Percentiles rank a stretch among this genome's conserved stretches.
phyloP scores from a whole-genome alignment of 2,797 vertebrate genomes.

The Alosa sapidissima region DNA sequence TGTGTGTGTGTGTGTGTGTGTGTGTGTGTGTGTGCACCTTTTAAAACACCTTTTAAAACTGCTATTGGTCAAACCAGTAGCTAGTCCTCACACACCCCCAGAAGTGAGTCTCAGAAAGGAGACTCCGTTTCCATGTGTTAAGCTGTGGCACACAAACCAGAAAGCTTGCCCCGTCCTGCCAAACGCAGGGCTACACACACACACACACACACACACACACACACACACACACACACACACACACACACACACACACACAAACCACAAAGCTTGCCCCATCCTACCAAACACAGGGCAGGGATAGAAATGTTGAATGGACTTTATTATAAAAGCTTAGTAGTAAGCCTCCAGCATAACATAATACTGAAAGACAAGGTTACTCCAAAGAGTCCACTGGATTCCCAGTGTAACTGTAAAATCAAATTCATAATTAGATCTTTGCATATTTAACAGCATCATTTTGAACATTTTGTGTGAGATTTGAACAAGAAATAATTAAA shows the following conservation, averaged over 20 bases:
- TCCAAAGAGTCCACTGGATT: too few species aligned
- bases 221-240: not conserved
- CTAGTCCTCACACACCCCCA: not conserved
- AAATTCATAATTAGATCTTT: too few species aligned
- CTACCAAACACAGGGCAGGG: not conserved
- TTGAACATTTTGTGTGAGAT: too few species aligned
- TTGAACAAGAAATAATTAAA: too few species aligned
- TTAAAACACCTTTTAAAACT: not conserved
- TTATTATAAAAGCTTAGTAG: not conserved
- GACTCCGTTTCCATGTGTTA: not conserved
- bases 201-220: not conserved
- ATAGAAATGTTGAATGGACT: not conserved
- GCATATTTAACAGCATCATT: too few species aligned
- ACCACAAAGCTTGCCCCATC: not conserved
- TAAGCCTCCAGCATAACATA: not conserved
- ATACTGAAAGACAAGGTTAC: not conserved
- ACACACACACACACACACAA: not conserved
- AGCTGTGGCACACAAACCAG: not conserved
- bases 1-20: too few species aligned
- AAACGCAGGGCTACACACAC: not conserved
- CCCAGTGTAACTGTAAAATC: too few species aligned
- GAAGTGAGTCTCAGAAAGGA: not conserved
- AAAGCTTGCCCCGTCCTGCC: not conserved
- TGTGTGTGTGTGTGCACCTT: not conserved
- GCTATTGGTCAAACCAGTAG: conserved; percentile 1